Base-by-base conservation (phyloP, 23 tunicate genomes). In the Phallusia fumigata region DNA sequence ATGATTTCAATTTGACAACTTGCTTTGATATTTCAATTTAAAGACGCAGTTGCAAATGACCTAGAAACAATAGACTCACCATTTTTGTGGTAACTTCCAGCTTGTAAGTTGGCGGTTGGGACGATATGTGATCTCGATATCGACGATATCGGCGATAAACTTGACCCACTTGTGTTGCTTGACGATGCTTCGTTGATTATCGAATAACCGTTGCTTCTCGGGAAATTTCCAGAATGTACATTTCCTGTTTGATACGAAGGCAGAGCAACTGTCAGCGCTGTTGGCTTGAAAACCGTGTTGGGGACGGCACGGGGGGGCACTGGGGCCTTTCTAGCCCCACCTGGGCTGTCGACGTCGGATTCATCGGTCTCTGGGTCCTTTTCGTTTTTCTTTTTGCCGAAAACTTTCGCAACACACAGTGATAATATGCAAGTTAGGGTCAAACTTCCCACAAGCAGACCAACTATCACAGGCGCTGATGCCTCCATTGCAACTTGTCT, bases 401-500 rank as follows among this genome's bases (percentile, higher is more conserved):
- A 79, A 65, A 80, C 30, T 40, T 72, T 36, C 5, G 89, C 89
- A 31, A 50, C 84, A 72, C 89, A 86, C 30, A 73, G 18, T 5
- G 89, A 83, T 0, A 80, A n/a, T 18, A 80, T 65, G 64, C 89
- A 86, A 24, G 89, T 82, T 31, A 86, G 40, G 32, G 79, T 18
- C 18, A 86, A 47, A 73, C 89, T 86, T 21, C 89, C 89, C 6
- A 86, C 50, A 16, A 86, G 58, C 33, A 86, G 79, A 26, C 77
- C 84, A 21, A 86, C 89, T 35, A 86, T 79, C 30, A 86, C 31
- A 5, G 89, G 89, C 44, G 89, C 64, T n/a, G 89, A 69, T 8
- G 47, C 84, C 36, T 69, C 72, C 89, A 86, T 86, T 8, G 28
- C 69, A 40, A 40, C 8, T 40, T 10, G 8, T 3, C 47, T 40